Evolutionary conservation across 2,113 vertebrate genomes (phyloP), one percentile per base, ranked within the genome.

Genomic region (Albula goreensis): DNA sequence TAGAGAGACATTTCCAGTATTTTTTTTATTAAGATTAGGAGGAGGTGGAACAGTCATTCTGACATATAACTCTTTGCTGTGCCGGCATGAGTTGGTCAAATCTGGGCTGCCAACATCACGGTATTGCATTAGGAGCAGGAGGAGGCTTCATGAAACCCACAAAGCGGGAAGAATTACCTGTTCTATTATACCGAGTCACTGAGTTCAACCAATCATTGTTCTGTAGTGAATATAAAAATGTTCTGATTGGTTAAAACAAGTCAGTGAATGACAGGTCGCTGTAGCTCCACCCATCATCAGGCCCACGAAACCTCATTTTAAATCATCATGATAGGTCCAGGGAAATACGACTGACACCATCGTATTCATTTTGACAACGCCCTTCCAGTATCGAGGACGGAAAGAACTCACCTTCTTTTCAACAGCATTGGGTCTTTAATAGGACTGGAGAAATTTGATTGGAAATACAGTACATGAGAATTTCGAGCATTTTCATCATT

Each of bases 11-110:
- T n/a, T 70, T 74, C 12, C 12, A 51, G 41, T 63, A 80, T 81
- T 80, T 85, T 63, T 66, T 31, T 63, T 77, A 60, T 79, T 84
- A 19, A 11, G 48, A 81, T 66, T 80, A 66, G 50, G 83, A 41
- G 77, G 70, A 85, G 22, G 31, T 41, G 31, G 6, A 85, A 85
- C 77, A 85, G 41, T 85, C 78, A 50, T 60, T 31, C 31, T 41
- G 79, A 60, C 17, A 41, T 80, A 22, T 60, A 10, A 63, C n/a
- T 85, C 31, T 48, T 50, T 1, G 50, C 50, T 53, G 15, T 15
- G 6, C 31, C 31, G 1, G 66, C n/a, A 84, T 84, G n/a, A 50
- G 49, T 52, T 74, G 84, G 31, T 41, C 15, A 80, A 49, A 7
- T 80, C 78, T 79, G 25, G 56, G 49, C 57, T 50, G 56, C 78